Evolutionary conservation across 2,888 invertebrate species (phyloP).

Genomic region (Ophraella communa): DNA sequence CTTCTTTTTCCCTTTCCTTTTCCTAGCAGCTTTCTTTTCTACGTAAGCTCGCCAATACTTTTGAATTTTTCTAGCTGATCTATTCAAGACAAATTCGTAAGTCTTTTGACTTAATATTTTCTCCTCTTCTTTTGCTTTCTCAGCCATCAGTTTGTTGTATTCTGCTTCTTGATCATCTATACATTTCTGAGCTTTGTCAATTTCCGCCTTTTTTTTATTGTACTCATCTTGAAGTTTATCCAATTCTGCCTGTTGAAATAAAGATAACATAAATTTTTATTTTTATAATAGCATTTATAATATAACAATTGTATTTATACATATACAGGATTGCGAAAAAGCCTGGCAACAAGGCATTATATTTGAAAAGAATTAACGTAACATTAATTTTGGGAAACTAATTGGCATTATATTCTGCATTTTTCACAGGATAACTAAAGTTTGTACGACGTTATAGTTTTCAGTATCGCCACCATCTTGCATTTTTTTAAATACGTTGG

Average conservation of each 20-base stretch:
- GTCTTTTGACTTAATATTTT: slow-evolving; percentile 64
- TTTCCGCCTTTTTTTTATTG: slow-evolving; percentile 61
- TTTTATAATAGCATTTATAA: too few relatives aligned
- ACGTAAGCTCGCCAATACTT: slow-evolving; percentile 51
- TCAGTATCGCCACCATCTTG: too few relatives aligned
- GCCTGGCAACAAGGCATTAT: too few relatives aligned
- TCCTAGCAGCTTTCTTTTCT: slow-evolving; percentile 35
- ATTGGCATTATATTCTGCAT: too few relatives aligned
- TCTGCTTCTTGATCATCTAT: slow-evolving; percentile 64
- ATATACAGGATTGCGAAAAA: too few relatives aligned
- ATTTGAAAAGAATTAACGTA: too few relatives aligned
- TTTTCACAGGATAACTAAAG: too few relatives aligned
- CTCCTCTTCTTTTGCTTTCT: slow-evolving; percentile 66
- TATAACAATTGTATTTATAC: too few relatives aligned
- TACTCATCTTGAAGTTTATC: slow-evolving; percentile 61
- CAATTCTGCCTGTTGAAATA: slow-evolving; percentile 52
- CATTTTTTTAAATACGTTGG: too few relatives aligned
- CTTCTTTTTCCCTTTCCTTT: slow-evolving; percentile 39
- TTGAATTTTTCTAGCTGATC: slow-evolving; percentile 56
- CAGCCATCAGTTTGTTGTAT: slow-evolving; percentile 65
- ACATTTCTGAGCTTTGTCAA: slow-evolving; percentile 60
- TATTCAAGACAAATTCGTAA: slow-evolving; percentile 42
- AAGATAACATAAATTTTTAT: too few relatives aligned
- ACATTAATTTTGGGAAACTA: too few relatives aligned
- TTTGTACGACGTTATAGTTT: too few relatives aligned